Evolutionary conservation across 2,113 vertebrate species (phyloP).

Genomic region (Callaeas wilsoni): DNA sequence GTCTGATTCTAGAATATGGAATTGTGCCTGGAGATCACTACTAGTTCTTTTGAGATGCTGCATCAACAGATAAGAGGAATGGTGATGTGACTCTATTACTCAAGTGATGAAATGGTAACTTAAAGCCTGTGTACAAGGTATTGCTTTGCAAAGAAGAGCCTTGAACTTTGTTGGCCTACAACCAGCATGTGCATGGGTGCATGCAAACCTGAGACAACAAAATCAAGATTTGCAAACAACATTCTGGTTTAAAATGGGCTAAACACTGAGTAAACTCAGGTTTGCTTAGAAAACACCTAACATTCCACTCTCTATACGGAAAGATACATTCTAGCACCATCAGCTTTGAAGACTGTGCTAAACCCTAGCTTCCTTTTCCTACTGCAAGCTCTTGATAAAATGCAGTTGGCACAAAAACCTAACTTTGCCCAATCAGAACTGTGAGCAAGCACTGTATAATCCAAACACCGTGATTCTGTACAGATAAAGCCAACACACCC

Average conservation of each 20-base stretch:
- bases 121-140: background rate
- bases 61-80: background rate
- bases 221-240: background rate
- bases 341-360: background rate
- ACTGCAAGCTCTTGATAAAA: background rate
- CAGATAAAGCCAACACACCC: background rate
- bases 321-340: background rate
- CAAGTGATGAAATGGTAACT: background rate
- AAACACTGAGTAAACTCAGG: background rate
- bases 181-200: background rate
- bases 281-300: background rate
- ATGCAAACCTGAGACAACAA: background rate
- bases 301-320: background rate
- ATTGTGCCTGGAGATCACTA: background rate
- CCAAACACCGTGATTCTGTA: background rate
- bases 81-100: background rate
- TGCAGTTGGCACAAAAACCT: background rate
- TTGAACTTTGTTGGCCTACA: background rate
- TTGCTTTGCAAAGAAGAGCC: background rate
- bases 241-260: background rate
- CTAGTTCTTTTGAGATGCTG: background rate
- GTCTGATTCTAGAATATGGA: background rate
- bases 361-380: background rate
- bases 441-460: background rate
- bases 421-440: background rate